phyloP scores from a whole-genome alignment of 2,888 invertebrate species.

The Pseudococcus longispinus region DNA sequence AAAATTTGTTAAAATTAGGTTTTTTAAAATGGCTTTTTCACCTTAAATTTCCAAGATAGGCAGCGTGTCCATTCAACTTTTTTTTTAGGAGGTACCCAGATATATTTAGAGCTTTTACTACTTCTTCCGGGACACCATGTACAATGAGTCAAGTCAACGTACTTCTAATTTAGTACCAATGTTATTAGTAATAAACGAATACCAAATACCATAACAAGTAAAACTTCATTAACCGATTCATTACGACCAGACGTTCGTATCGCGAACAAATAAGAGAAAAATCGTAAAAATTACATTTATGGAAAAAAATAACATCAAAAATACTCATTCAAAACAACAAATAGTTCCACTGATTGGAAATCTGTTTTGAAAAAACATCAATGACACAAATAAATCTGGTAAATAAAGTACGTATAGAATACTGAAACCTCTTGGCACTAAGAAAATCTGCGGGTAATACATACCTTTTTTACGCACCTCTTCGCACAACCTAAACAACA shows the following conservation, averaged over 20 bases:
- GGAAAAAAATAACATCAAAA: neutral
- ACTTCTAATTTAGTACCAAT: too few species aligned
- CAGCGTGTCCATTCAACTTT: too few species aligned
- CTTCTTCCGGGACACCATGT: too few species aligned
- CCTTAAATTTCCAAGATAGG: too few species aligned
- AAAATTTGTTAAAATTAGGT: too few species aligned
- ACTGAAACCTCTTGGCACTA: neutral
- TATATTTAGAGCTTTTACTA: too few species aligned
- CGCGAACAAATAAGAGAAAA: neutral
- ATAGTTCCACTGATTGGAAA: neutral
- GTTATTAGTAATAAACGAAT: too few species aligned
- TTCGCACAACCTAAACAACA: neutral
- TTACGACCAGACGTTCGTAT: neutral
- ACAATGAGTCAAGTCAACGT: too few species aligned
- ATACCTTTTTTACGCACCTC: neutral
- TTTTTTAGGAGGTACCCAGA: too few species aligned
- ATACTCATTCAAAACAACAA: neutral
- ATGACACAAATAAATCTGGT: neutral
- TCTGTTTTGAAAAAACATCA: neutral
- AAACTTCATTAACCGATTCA: too few species aligned
- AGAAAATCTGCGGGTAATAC: neutral
- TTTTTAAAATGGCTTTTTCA: too few species aligned
- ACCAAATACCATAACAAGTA: too few species aligned
- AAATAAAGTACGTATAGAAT: neutral
- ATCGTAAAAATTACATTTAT: neutral